phyloP scores from a whole-genome alignment of 2,888 invertebrate species.

The Cosmorhoe ocellata region DNA sequence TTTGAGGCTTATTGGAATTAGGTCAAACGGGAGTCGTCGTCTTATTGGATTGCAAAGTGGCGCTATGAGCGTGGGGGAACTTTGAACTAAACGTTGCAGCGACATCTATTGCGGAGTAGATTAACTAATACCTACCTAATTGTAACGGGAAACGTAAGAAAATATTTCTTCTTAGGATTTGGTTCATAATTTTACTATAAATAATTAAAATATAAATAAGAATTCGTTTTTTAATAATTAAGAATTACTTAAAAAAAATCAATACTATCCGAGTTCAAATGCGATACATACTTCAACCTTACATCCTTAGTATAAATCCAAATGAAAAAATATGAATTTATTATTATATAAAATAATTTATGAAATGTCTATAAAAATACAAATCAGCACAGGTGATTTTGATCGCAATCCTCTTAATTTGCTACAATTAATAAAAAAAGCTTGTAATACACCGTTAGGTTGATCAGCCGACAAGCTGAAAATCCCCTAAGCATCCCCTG shows the following conservation, averaged over 20 bases:
- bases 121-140: slow-evolving; percentile 3
- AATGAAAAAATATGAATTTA: too few species aligned
- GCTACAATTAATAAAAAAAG: not conserved
- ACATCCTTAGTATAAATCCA: too few species aligned
- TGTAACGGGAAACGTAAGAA: too few species aligned
- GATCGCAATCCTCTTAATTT: too few species aligned
- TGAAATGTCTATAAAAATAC: too few species aligned
- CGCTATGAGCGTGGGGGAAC: slow-evolving; percentile 29
- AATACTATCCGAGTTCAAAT: too few species aligned
- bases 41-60: slow-evolving; percentile 42
- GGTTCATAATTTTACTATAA: not conserved
- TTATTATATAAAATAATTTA: too few species aligned
- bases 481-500: slow-evolving; percentile 14
- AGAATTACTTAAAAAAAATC: too few species aligned
- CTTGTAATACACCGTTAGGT: not conserved
- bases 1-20: slow-evolving; percentile 60
- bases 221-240: too few species aligned
- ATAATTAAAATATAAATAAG: too few species aligned
- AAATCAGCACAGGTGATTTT: too few species aligned
- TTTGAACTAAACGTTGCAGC: slow-evolving; percentile 40
- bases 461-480: slow-evolving; percentile 20
- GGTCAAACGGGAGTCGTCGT: slow-evolving; percentile 49
- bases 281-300: too few species aligned
- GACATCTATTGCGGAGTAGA: slow-evolving; percentile 21
- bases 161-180: not conserved